Conservation (phyloP, 2,113 vertebrate genomes). For the Colius striatus region DNA sequence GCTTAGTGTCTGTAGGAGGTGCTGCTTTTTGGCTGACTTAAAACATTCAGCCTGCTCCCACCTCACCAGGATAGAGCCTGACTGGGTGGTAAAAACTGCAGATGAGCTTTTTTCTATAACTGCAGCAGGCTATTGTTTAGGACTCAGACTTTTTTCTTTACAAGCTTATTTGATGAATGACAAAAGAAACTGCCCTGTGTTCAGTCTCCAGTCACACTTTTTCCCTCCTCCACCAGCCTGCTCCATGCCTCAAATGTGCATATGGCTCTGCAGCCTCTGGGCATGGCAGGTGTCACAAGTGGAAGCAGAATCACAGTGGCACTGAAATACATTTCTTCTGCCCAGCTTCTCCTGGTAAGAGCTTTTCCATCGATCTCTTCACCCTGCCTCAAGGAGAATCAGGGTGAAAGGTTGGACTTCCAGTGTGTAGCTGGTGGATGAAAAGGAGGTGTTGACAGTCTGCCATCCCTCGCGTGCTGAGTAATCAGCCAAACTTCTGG, state of each 20-base stretch:
- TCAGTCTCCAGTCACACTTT: neutral
- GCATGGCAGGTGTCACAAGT: neutral
- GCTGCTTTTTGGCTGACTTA: slow-evolving; percentile 61
- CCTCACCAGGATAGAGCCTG: slow-evolving; percentile 20
- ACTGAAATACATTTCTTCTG: neutral
- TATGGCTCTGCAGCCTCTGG: neutral
- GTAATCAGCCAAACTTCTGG: neutral
- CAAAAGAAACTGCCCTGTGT: slow-evolving; percentile 41
- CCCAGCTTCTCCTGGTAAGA: neutral
- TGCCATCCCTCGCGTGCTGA: neutral
- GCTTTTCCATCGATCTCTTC: neutral
- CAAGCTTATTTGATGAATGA: slow-evolving; percentile 21
- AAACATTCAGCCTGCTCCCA: slow-evolving; percentile 40
- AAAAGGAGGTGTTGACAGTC: neutral
- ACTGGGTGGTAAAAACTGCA: slow-evolving; percentile 39
- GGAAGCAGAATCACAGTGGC: neutral
- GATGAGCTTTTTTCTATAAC: slow-evolving; percentile 53
- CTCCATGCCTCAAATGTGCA: neutral
- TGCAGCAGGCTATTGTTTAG: slow-evolving; percentile 40
- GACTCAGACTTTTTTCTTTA: neutral
- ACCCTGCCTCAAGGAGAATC: neutral
- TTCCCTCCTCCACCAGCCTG: neutral
- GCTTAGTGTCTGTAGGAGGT: slow-evolving; percentile 43
- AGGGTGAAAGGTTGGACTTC: neutral
- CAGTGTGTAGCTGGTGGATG: neutral